Evolutionary conservation across 2,113 vertebrate genomes (phyloP), one percentile per base, ranked within the genome.

Genomic region (Amphiprion ocellaris): DNA sequence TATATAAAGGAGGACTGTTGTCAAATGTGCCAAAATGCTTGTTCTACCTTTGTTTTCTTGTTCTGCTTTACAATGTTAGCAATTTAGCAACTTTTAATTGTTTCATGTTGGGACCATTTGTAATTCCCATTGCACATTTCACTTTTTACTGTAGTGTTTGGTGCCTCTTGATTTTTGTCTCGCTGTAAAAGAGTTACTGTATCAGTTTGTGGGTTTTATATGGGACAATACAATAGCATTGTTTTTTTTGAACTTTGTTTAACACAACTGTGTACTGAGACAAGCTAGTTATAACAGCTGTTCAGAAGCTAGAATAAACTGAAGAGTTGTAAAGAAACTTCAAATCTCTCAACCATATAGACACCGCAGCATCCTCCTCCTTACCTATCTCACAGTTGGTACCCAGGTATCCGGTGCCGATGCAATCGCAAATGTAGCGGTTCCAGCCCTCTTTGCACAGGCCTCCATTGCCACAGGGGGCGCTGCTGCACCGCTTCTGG

Each of bases 381-480:
- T 93, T 84, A 97, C 97, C 97, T 83, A 95, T 95, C 85, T 97
- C 96, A 56, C 97, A 97, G 84, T 95, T 96, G 69, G 89, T 87
- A 6, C 97, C 97, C 83, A 97, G 94, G 92, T 93, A 97, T 41
- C 97, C 97, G 0, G 97, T 97, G 83, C 95, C 96, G 0, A 94
- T 90, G 87, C 97, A 98, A 71, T 98, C 97, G 24, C 97, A 98
- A 54, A 97, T 91, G 87, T 97, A 97, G 55, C 97, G 96, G 94
- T 97, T 98, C 97, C 97, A 98, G 50, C 97, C 97, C 84, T 98
- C 97, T 4, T 96, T 95, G 86, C 97, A 98, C 62, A 95, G 54
- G 0, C 97, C 97, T 1, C 89, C 94, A 0, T 97, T 96, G 10
- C 87, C 94, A 78, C 97, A 98, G 15, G 97, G 97, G 4, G 94